A percentile compares a stretch with the other conserved stretches of the same genome.
Conservation (phyloP, 1,140 invertebrate genomes). For the Drosophila sproati region DNA sequence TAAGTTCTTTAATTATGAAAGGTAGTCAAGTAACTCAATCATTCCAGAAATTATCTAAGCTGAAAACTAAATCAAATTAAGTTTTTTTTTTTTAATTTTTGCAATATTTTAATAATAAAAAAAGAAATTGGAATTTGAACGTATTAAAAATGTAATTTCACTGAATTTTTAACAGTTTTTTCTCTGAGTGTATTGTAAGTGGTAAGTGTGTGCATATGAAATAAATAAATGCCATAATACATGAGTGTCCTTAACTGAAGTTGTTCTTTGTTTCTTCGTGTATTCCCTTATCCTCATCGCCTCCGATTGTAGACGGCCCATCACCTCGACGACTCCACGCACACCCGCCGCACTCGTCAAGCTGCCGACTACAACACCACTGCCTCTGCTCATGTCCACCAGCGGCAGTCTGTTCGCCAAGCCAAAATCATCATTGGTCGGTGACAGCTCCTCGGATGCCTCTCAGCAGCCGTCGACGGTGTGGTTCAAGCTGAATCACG, state of each 20-base stretch:
- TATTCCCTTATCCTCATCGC: not conserved
- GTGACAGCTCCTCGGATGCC: slow-evolving; percentile 35
- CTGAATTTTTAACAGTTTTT: not conserved
- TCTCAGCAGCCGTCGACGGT: slow-evolving; percentile 71
- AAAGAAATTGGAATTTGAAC: too few relatives aligned
- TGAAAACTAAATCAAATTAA: too few relatives aligned
- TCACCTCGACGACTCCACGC: slow-evolving; percentile 80
- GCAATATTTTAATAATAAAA: too few relatives aligned
- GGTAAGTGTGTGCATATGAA: not conserved
- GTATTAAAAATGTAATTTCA: too few relatives aligned
- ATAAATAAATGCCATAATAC: not conserved
- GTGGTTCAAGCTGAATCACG: slow-evolving; percentile 78
- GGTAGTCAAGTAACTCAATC: too few relatives aligned
- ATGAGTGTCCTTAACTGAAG: not conserved
- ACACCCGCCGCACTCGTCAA: slow-evolving; percentile 52
- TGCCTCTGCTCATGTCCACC: slow-evolving; percentile 77
- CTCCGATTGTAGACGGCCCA: slow-evolving; percentile 68
- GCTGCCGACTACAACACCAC: slow-evolving; percentile 67
- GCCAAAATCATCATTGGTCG: slow-evolving; percentile 58
- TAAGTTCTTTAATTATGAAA: too few relatives aligned
- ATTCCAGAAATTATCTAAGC: too few relatives aligned
- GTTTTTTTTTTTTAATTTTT: too few relatives aligned
- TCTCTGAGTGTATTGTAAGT: slow-evolving; percentile 5
- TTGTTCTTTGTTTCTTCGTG: slow-evolving; percentile 10
- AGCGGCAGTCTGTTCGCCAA: slow-evolving; percentile 59